These are phyloP conservation scores for Argynnis bischoffii DNA, from an alignment of 2,888 invertebrate species.

Conservation along the genomic window DNA sequence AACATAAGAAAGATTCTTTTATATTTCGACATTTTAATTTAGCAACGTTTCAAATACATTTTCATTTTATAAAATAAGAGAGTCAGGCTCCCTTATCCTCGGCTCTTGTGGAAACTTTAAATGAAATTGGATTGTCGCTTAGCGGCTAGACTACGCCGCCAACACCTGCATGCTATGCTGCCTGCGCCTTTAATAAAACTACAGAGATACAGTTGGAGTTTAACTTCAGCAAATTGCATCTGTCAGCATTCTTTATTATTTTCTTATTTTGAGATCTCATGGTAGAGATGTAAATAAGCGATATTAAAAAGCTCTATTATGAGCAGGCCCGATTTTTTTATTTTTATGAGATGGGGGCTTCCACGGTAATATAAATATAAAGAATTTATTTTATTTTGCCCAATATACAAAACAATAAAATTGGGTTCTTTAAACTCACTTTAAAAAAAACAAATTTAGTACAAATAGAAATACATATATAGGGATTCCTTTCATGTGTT, in stretches of 20 bases:
- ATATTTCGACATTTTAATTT: background rate
- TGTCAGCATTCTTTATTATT: background rate
- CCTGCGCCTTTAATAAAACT: constrained; percentile 22
- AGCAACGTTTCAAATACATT: background rate
- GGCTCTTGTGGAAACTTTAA: constrained; percentile 22
- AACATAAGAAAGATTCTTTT: background rate
- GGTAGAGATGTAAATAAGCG: background rate
- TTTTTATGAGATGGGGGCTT: too few species aligned
- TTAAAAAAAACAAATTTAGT: too few species aligned
- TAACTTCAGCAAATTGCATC: constrained; percentile 13
- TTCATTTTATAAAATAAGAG: constrained; percentile 18
- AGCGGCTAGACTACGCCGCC: constrained; percentile 19
- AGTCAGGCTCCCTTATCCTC: constrained; percentile 9
- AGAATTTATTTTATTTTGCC: too few species aligned
- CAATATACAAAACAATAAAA: too few species aligned
- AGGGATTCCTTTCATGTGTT: too few species aligned
- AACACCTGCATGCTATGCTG: constrained; percentile 13
- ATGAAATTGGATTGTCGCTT: constrained; percentile 30
- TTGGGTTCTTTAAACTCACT: too few species aligned
- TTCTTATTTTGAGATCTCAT: constrained; percentile 4
- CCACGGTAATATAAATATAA: too few species aligned
- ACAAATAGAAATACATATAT: too few species aligned
- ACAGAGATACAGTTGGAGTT: constrained; percentile 15
- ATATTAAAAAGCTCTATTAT: background rate
- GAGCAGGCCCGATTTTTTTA: too few species aligned